Evolutionary conservation across 2,113 vertebrate genomes (phyloP), one percentile per base, ranked within the genome.

Genomic region (Calyptommatus sinebrachiatus): DNA sequence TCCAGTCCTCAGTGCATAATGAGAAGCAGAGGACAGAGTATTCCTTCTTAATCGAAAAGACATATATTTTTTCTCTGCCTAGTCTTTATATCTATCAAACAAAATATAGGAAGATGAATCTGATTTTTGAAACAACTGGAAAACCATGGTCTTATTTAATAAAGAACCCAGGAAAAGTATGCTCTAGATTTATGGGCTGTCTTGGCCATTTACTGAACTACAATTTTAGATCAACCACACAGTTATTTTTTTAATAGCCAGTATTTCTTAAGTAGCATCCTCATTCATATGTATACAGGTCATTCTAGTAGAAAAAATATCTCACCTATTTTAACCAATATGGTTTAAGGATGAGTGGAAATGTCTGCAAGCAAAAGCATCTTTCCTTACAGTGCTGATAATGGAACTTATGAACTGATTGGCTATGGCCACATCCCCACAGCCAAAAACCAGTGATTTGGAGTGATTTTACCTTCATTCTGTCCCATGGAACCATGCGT

Each of bases 21-120:
- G 48, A 3, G 82, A 81, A 87, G 84, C 84, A 84, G 86, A 29
- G n/a, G 35, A 57, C 83, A 84, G 84, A 21, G 87, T 91, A 90
- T 93, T 87, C 76, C 71, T 87, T 76, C 92, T 89, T 80, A 84
- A 78, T 22, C 29, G 69, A 57, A 86, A 71, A 85, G 81, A 70
- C 10, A 69, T 69, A 31, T 21, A 69, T 31, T 67, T 41, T 7
- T 11, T 7, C 71, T 18, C 28, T 22, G 6, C 16, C 10, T 57
- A 29, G 50, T 29, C 20, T 61, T 22, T 69, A 5, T 22, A 35
- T 22, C 53, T 21, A 35, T 35, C 4, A 22, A 61, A 61, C 11
- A 41, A 61, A 35, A 60, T 41, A 62, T 8, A 41, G 57, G 16
- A 14, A 74, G 89, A 88, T 1, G 90, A 89, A 85, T 88, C 72